Percentiles rank a stretch among this genome's conserved stretches.
Conservation (phyloP, 2,113 vertebrate species). For the Chionis minor region DNA sequence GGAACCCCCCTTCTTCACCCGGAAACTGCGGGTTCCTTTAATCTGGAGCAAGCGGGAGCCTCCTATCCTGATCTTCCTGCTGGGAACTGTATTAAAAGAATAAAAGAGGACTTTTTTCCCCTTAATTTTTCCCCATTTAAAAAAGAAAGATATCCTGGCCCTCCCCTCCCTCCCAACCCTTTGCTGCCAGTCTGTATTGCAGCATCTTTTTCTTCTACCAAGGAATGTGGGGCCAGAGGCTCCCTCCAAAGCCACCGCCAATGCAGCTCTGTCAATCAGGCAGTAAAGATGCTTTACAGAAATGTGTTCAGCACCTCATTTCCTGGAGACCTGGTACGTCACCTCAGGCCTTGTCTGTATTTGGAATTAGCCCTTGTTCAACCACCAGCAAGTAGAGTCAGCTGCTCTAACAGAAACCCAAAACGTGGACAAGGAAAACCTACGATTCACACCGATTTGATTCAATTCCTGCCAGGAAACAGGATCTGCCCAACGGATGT, state of each 20-base stretch:
- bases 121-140: slow-evolving; percentile 72
- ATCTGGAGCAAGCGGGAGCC: slow-evolving; percentile 98
- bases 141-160: slow-evolving; percentile 57
- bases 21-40: slow-evolving; percentile 98
- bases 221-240: slow-evolving; percentile 31
- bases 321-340: slow-evolving; percentile 10
- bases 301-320: background rate
- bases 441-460: background rate
- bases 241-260: slow-evolving; percentile 52
- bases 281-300: slow-evolving; percentile 18
- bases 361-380: slow-evolving; percentile 10
- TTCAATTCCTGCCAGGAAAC: background rate
- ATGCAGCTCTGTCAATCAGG: slow-evolving; percentile 34
- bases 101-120: slow-evolving; percentile 83
- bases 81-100: slow-evolving; percentile 89
- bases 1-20: slow-evolving; percentile 97
- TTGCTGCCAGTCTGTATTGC: slow-evolving; percentile 22
- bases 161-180: slow-evolving; percentile 44
- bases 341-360: slow-evolving; percentile 9
- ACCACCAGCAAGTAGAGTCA: slow-evolving; percentile 26
- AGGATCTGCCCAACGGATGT: background rate
- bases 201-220: slow-evolving; percentile 11
- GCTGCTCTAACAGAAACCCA: slow-evolving; percentile 25
- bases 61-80: slow-evolving; percentile 95
- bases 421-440: background rate